Percentiles rank a stretch among this genome's conserved stretches.
These are phyloP conservation scores for Montipora capricornis DNA, from an alignment of 64 coral and sea anemone species.

Conservation along the genomic window DNA sequence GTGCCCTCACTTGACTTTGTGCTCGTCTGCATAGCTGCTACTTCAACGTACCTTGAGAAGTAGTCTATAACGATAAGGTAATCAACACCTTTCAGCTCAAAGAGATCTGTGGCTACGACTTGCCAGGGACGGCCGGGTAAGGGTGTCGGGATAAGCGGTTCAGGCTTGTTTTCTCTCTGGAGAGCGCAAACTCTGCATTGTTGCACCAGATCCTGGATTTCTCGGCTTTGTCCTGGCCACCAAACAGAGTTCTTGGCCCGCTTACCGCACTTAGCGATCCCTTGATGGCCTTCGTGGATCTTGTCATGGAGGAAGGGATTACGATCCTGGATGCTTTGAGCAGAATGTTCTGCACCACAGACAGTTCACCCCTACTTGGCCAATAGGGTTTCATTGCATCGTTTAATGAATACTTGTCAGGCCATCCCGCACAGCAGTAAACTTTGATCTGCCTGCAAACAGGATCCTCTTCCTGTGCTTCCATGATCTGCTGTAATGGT, in stretches of 20 bases:
- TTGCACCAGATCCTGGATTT: conserved; percentile 33
- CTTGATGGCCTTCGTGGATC: conserved; percentile 58
- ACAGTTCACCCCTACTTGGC: too few relatives aligned
- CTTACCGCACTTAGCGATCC: conserved; percentile 40
- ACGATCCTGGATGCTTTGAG: not conserved
- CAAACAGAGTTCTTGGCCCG: conserved; percentile 13
- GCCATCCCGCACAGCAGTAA: conserved; percentile 25
- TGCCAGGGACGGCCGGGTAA: too few relatives aligned
- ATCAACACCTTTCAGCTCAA: too few relatives aligned
- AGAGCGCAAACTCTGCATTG: not conserved
- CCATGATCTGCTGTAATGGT: conserved; percentile 5
- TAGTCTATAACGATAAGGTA: too few relatives aligned
- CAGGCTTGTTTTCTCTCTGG: too few relatives aligned
- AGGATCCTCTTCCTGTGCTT: conserved; percentile 19
- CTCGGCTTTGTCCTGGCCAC: conserved; percentile 55
- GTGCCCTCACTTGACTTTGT: too few relatives aligned
- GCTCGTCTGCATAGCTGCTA: too few relatives aligned
- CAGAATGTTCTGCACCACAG: too few relatives aligned
- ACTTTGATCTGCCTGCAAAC: conserved; percentile 59
- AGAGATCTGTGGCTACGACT: too few relatives aligned
- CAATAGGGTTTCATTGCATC: too few relatives aligned
- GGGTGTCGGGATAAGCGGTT: too few relatives aligned
- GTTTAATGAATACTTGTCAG: conserved; percentile 33
- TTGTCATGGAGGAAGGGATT: conserved; percentile 48
- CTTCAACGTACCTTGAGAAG: too few relatives aligned